Conservation (phyloP, 1,140 invertebrate genomes). For the Agrypnia vestita region DNA sequence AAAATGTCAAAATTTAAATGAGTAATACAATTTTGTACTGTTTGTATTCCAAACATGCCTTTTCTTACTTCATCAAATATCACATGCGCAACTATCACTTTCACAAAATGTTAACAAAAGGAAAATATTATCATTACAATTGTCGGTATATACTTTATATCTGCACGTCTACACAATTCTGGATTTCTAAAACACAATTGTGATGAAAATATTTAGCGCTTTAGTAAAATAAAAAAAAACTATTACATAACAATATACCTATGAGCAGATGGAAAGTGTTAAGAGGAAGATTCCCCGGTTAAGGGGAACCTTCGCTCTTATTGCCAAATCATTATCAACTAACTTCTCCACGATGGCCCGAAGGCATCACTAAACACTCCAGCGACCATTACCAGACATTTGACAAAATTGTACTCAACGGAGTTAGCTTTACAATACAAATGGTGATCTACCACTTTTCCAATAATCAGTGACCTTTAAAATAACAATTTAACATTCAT, state of each 20-base stretch:
- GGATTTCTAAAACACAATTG: constrained; percentile 25
- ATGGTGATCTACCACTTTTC: background rate
- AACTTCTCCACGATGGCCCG: background rate
- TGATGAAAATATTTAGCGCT: constrained; percentile 41
- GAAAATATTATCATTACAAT: constrained; percentile 41
- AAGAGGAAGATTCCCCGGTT: constrained; percentile 1
- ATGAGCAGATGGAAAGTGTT: constrained; percentile 44
- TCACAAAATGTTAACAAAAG: constrained; percentile 35
- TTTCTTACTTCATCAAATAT: constrained; percentile 52
- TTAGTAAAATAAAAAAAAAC: constrained; percentile 51
- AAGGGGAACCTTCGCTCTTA: constrained; percentile 2
- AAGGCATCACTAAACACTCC: background rate
- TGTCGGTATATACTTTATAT: constrained; percentile 15
- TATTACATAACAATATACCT: constrained; percentile 46
- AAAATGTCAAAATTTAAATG: constrained; percentile 58
- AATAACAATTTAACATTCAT: background rate
- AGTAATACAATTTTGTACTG: constrained; percentile 62
- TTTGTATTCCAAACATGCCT: constrained; percentile 55
- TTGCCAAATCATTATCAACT: constrained; percentile 2
- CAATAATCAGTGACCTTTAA: background rate
- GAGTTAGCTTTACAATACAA: background rate
- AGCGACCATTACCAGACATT: constrained; percentile 43
- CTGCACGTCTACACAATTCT: constrained; percentile 8
- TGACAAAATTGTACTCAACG: constrained; percentile 53
- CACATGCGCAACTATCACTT: constrained; percentile 53